A percentile compares a stretch with the other conserved stretches of the same genome.
These are phyloP conservation scores for Macrobrachium rosenbergii DNA, from an alignment of 1,140 invertebrate species.

Conservation along the genomic window DNA sequence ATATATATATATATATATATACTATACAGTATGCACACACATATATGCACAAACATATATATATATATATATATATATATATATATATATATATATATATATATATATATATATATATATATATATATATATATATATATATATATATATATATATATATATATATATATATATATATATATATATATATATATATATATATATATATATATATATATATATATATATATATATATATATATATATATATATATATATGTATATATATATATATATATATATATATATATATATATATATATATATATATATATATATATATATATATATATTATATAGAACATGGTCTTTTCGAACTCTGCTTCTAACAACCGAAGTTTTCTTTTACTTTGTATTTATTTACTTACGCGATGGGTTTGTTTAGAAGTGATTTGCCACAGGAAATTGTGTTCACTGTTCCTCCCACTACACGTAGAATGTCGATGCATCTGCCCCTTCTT, in stretches of 20 bases:
- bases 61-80: constrained; percentile 8
- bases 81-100: constrained; percentile 22
- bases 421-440: too few relatives aligned
- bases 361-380: too few relatives aligned
- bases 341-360: too few relatives aligned
- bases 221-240: constrained; percentile 11
- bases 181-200: not conserved
- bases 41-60: not conserved
- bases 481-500: too few relatives aligned
- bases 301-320: not conserved
- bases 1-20: constrained; percentile 11
- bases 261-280: constrained; percentile 21
- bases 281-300: constrained; percentile 14
- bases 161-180: constrained; percentile 11
- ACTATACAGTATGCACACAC: not conserved
- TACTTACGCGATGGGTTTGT: too few relatives aligned
- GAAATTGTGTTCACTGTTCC: too few relatives aligned
- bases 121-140: not conserved
- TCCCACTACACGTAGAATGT: too few relatives aligned
- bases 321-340: not conserved
- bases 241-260: not conserved
- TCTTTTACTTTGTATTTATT: too few relatives aligned
- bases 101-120: constrained; percentile 8
- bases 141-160: constrained; percentile 20
- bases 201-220: constrained; percentile 20